Evolutionary conservation across 2,888 invertebrate species (phyloP).

Genomic region (Plusia festucae): DNA sequence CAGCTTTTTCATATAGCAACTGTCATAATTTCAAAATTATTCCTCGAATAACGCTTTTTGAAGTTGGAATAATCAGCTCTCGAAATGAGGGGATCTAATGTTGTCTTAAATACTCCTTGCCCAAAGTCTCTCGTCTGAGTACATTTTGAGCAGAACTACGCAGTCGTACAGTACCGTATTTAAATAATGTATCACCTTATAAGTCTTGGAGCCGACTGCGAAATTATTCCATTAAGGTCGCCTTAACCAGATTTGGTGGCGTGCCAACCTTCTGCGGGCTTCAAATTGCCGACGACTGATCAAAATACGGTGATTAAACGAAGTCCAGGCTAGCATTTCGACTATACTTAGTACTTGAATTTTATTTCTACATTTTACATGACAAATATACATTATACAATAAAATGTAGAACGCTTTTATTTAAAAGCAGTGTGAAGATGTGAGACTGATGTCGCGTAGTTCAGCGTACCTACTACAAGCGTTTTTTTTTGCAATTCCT

Average conservation of each 20-base stretch:
- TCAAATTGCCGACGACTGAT: constrained; percentile 19
- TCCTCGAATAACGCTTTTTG: too few relatives aligned
- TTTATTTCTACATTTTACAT: constrained; percentile 18
- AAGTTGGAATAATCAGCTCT: too few relatives aligned
- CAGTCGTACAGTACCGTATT: constrained; percentile 6
- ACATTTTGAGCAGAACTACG: constrained; percentile 1
- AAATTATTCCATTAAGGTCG: constrained; percentile 44
- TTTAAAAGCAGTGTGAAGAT: background rate
- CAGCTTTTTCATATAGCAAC: too few relatives aligned
- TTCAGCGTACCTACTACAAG: background rate
- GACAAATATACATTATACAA: constrained; percentile 3
- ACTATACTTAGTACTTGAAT: constrained; percentile 14
- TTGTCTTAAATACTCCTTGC: too few relatives aligned
- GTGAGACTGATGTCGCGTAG: background rate
- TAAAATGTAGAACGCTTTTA: background rate
- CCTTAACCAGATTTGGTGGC: constrained; percentile 36
- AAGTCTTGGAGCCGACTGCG: constrained; percentile 24
- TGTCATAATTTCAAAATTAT: too few relatives aligned
- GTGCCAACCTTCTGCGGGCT: constrained; percentile 24
- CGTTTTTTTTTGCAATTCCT: constrained; percentile 29
- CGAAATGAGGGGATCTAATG: too few relatives aligned
- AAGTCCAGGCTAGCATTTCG: background rate
- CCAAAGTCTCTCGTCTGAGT: too few relatives aligned
- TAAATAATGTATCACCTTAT: constrained; percentile 21
- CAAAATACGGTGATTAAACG: constrained; percentile 14